Base-by-base conservation (phyloP, 1,140 invertebrate genomes). In the Andrena cerasifolii region DNA sequence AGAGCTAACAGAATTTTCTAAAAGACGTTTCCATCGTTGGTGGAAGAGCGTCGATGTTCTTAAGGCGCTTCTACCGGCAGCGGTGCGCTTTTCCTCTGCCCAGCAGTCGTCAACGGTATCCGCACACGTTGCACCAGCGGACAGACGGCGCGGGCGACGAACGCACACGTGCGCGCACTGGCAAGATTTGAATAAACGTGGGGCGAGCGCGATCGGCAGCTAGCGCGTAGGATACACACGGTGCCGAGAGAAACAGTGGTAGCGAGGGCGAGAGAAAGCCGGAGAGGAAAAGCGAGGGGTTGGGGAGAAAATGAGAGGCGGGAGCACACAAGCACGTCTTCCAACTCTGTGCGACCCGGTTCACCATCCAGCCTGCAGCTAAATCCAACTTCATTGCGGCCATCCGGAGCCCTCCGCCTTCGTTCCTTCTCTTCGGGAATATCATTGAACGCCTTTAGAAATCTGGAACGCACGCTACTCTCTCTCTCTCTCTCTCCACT, bases 301-400 rank as follows among this genome's bases (percentile, higher is more conserved):
- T 24, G 58, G 65, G 24, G 43, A 40, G 86, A 84, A 77, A 84
- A 81, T 75, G 82, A 80, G 84, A 84, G 68, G 68, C 74, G 43
- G 71, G 49, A 54, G 65, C 70, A 74, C 68, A 82, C 79, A 86
- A 59, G 71, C 78, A 56, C 84, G 68, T 86, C 80, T 82, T 80
- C 47, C 67, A 79, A 28, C 76, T 71, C 63, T 5, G 51, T 45
- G 71, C 84, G 83, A 80, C 78, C 68, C 72, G 76, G 74, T 86
- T 82, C 77, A 70, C 82, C 77, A 77, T 77, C 49, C 83, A 73
- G 81, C 84, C 84, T 75, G 56, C 43, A 77, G 86, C 84, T 82
- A 86, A 85, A 87, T 86, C 83, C 85, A 86, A 87, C 86, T 86
- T 86, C 80, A 86, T 87, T 80, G 79, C 80, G 80, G 73, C 79